Evolutionary conservation across 2,888 invertebrate species (phyloP).

Genomic region (Leucophenga montana): DNA sequence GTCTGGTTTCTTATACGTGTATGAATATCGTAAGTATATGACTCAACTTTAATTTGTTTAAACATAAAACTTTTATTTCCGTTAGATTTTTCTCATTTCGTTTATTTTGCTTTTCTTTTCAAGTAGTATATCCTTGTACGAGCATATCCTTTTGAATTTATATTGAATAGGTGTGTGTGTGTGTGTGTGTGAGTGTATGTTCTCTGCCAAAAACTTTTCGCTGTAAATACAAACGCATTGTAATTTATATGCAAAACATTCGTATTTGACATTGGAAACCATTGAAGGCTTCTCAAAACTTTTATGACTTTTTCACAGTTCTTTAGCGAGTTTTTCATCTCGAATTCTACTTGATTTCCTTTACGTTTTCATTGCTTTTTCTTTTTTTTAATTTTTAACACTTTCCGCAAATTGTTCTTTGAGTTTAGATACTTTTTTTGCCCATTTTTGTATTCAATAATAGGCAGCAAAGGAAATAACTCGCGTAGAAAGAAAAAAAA

Average conservation of each 20-base stretch:
- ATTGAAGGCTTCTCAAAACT: conserved; percentile 18
- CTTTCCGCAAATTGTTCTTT: background rate
- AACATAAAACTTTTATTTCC: conserved; percentile 23
- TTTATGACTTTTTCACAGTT: conserved; percentile 26
- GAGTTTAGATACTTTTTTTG: too few species aligned
- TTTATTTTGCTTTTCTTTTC: background rate
- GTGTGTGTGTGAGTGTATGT: background rate
- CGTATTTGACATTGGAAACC: conserved; percentile 31
- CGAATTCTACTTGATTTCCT: background rate
- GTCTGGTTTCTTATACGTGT: too few species aligned
- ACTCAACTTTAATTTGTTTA: conserved; percentile 21
- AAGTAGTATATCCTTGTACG: too few species aligned
- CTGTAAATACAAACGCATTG: conserved; percentile 22
- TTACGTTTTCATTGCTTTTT: background rate
- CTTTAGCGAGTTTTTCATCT: background rate
- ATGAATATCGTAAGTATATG: background rate
- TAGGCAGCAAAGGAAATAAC: background rate
- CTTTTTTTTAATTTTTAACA: background rate
- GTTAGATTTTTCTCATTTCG: background rate
- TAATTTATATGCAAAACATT: conserved; percentile 44
- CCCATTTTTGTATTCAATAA: background rate
- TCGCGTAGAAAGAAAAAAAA: too few species aligned
- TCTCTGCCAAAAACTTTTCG: conserved; percentile 1
- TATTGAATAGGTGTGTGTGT: background rate
- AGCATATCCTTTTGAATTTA: too few species aligned